A percentile compares a stretch with the other conserved stretches of the same genome.
Conservation (phyloP, 2,888 invertebrate species). For the Thecophora atra region DNA sequence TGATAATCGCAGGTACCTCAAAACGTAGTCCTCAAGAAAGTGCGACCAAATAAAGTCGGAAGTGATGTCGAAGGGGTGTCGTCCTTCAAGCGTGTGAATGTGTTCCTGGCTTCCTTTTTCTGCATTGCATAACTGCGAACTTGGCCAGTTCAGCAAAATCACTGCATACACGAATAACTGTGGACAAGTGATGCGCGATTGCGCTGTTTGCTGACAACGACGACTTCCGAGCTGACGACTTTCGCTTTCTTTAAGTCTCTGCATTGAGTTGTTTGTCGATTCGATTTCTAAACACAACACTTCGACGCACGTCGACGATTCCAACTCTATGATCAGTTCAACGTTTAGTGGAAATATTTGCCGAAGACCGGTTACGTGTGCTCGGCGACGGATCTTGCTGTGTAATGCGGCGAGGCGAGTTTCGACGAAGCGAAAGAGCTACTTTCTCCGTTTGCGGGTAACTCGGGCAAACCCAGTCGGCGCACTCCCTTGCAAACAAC, state of each 20-base stretch:
- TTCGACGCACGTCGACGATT: too few relatives aligned
- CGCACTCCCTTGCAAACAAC: too few relatives aligned
- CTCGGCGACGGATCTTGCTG: too few relatives aligned
- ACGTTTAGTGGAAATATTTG: too few relatives aligned
- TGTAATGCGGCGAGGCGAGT: too few relatives aligned
- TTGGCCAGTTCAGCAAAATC: conserved; percentile 49
- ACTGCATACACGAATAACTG: conserved; percentile 45
- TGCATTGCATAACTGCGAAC: conserved; percentile 56
- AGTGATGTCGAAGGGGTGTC: conserved; percentile 39
- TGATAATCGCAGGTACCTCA: conserved; percentile 56
- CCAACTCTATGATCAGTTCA: too few relatives aligned
- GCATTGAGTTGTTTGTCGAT: too few relatives aligned
- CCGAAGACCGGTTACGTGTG: too few relatives aligned
- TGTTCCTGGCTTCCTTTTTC: conserved; percentile 46
- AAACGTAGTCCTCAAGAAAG: conserved; percentile 73
- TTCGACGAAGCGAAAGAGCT: too few relatives aligned
- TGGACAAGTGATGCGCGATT: conserved; percentile 27
- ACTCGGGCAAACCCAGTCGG: too few relatives aligned
- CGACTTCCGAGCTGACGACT: not conserved
- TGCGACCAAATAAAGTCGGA: conserved; percentile 69
- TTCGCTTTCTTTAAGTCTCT: not conserved
- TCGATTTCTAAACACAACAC: too few relatives aligned
- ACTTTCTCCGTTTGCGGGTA: too few relatives aligned
- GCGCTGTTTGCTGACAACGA: not conserved
- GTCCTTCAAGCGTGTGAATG: conserved; percentile 47